Evolutionary conservation across 2,888 invertebrate species (phyloP), one percentile per base, ranked within the genome.

Genomic region (Shargacucullia verbasci): DNA sequence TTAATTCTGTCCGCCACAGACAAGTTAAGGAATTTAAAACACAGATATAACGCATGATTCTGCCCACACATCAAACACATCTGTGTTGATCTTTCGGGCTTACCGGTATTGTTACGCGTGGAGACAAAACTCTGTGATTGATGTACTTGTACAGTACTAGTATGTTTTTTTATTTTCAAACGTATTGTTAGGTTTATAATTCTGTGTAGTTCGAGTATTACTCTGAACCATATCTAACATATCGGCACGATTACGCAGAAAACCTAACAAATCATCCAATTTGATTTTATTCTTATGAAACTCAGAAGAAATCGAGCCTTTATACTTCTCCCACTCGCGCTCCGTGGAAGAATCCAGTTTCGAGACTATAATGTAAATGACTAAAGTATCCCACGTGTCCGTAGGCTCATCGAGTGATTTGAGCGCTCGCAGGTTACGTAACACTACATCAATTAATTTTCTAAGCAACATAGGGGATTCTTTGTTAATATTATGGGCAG

Each of bases 321-420:
- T 68, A 48, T 60, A 33, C 29, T 57, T 33, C 37, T 73, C 75
- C 78, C 78, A 78, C 44, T 74, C 69, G 3, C 65, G 54, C 43
- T 62, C 62, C 0, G 73, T 72, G 2, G 55, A 27, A 2, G 53
- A 15, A 58, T 76, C 78, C 12, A 78, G 27, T 35, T 77, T 73
- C 0, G 65, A 56, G 2, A 54, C 56, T 13, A 70, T 46, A 9
- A 76, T 29, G 50, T 61, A 63, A 25, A 73, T 71, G 13, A 74
- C 57, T 15, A 77, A 20, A n/a, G 67, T 70, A 13, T 77, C 71
- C 74, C 72, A 76, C 0, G 15, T 14, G 1, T 70, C 66, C 2
- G 66, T 68, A 0, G 73, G 71, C 33, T 69, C 63, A n/a, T 52
- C 62, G 25, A 74, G 37, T 0, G 47, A 37, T 33, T 67, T 56